Evolutionary conservation across 2,113 vertebrate genomes (phyloP).

Genomic region (Myiagra hebetior): DNA sequence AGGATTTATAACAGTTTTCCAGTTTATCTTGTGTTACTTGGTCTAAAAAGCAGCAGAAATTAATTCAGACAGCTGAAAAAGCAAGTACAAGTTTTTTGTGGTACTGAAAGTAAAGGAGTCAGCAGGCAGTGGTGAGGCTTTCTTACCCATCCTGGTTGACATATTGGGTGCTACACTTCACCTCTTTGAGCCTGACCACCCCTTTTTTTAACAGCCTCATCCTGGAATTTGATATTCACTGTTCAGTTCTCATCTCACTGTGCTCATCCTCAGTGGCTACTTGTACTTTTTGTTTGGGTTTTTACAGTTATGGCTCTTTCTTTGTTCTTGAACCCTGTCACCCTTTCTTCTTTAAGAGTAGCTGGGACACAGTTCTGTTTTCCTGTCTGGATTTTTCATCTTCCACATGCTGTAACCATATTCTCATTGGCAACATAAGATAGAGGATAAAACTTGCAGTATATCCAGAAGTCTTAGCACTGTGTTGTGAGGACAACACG

Average conservation of each 20-base stretch:
- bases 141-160: background rate
- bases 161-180: background rate
- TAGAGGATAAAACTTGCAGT: background rate
- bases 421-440: background rate
- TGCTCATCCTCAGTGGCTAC: background rate
- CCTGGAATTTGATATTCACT: background rate
- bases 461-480: background rate
- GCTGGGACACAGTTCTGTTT: background rate
- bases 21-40: background rate
- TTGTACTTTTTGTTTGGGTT: background rate
- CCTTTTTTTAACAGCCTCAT: background rate
- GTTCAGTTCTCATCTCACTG: background rate
- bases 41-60: background rate
- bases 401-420: background rate
- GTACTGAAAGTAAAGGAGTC: background rate
- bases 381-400: background rate
- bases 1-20: background rate
- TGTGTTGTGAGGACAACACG: background rate
- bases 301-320: background rate
- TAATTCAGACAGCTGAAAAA: background rate
- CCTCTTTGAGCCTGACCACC: background rate
- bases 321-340: background rate
- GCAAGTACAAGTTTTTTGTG: background rate
- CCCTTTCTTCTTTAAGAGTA: background rate
- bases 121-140: background rate